These are phyloP conservation scores for Oscheius sp. DNA, from an alignment of 2,888 invertebrate species.

Conservation along the genomic window DNA sequence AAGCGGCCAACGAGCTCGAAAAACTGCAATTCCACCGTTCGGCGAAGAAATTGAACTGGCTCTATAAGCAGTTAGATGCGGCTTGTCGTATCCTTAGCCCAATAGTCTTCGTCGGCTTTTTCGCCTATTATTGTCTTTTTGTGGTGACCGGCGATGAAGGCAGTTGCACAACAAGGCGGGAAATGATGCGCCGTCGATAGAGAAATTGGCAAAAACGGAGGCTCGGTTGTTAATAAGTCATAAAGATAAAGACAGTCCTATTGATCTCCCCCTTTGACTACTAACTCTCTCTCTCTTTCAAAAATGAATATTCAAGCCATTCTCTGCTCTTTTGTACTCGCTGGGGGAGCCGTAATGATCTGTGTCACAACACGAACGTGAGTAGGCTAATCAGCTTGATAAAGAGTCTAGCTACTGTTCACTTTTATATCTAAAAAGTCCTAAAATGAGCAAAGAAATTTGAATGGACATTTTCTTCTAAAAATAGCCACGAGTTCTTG, in stretches of 20 bases:
- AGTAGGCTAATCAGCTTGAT: too few relatives aligned
- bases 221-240: background rate
- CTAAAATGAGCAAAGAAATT: too few relatives aligned
- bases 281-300: background rate
- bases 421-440: too few relatives aligned
- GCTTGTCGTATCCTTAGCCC: conserved; percentile 46
- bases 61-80: conserved; percentile 62
- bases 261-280: conserved; percentile 2
- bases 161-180: conserved; percentile 33
- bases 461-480: too few relatives aligned
- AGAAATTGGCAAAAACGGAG: too few relatives aligned
- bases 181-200: conserved; percentile 21
- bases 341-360: conserved; percentile 45
- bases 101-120: conserved; percentile 57
- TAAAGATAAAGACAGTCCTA: conserved; percentile 14
- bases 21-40: conserved; percentile 48
- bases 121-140: conserved; percentile 64
- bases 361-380: conserved; percentile 49
- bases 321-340: conserved; percentile 46
- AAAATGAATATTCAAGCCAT: conserved; percentile 52
- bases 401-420: too few relatives aligned
- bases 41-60: conserved; percentile 51
- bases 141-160: conserved; percentile 62
- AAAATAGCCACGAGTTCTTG: too few relatives aligned
- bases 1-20: conserved; percentile 63